Evolutionary conservation across 2,113 vertebrate species (phyloP).

Genomic region (Platanista minor): DNA sequence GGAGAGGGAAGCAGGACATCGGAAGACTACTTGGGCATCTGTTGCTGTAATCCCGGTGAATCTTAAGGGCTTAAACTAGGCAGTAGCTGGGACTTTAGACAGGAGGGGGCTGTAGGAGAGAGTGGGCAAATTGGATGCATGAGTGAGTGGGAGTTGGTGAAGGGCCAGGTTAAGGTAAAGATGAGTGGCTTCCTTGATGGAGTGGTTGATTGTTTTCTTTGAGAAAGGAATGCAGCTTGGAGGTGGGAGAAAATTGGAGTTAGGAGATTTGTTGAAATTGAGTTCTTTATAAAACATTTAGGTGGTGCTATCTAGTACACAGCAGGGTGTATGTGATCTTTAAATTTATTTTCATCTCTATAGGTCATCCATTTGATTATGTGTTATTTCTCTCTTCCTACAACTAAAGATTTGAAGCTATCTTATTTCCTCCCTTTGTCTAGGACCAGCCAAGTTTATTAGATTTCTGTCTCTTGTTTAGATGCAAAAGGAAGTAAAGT

Average conservation of each 20-base stretch:
- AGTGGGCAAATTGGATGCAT: not conserved
- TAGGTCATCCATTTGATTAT: not conserved
- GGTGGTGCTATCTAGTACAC: not conserved
- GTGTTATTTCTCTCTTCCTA: not conserved
- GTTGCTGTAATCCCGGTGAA: not conserved
- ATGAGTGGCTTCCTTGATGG: not conserved
- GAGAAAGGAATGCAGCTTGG: not conserved
- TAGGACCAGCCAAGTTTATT: not conserved
- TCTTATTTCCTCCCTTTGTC: not conserved
- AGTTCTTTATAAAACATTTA: not conserved
- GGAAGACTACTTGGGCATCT: not conserved
- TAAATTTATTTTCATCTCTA: not conserved
- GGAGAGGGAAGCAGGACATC: not conserved
- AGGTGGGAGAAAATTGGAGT: not conserved
- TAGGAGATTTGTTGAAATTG: not conserved
- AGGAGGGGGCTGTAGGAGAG: not conserved
- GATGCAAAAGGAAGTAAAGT: not conserved
- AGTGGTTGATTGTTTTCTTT: not conserved
- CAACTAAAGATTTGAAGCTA: not conserved
- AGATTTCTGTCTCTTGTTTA: not conserved
- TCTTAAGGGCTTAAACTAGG: not conserved
- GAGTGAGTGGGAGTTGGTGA: not conserved
- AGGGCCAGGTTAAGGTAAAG: not conserved
- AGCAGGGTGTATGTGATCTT: not conserved
- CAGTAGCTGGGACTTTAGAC: not conserved